These are phyloP conservation scores for Desmodus rotundus DNA, from an alignment of 2,113 vertebrate genomes.

Conservation along the genomic window DNA sequence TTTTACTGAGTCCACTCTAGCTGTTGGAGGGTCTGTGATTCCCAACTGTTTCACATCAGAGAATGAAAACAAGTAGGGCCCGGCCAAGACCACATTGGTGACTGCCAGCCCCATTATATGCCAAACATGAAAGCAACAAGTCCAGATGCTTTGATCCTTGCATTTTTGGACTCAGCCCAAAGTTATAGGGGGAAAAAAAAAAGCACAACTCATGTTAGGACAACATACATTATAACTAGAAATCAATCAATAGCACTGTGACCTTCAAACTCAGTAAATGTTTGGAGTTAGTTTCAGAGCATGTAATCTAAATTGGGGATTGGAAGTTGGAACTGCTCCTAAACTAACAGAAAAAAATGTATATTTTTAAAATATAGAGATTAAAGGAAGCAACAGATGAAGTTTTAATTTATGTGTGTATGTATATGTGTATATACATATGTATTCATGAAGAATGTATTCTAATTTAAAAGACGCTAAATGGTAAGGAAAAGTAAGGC, in stretches of 20 bases:
- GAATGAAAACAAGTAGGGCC: slow-evolving; percentile 85
- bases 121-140: slow-evolving; percentile 90
- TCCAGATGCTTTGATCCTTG: slow-evolving; percentile 88
- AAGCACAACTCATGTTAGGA: slow-evolving; percentile 85
- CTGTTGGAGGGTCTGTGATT: slow-evolving; percentile 85
- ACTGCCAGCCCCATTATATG: slow-evolving; percentile 89
- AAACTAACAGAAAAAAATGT: slow-evolving; percentile 79
- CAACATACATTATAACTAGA: slow-evolving; percentile 88
- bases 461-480: slow-evolving; percentile 58
- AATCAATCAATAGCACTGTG: slow-evolving; percentile 88
- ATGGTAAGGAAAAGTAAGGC: slow-evolving; percentile 37
- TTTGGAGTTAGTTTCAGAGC: slow-evolving; percentile 86
- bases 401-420: slow-evolving; percentile 75
- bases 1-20: slow-evolving; percentile 89
- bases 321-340: slow-evolving; percentile 84
- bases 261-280: slow-evolving; percentile 87
- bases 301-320: slow-evolving; percentile 86
- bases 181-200: slow-evolving; percentile 65
- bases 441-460: slow-evolving; percentile 54
- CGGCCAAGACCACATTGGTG: slow-evolving; percentile 88
- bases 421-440: background rate
- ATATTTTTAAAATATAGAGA: slow-evolving; percentile 79
- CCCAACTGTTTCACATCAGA: slow-evolving; percentile 91
- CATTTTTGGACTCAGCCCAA: slow-evolving; percentile 86
- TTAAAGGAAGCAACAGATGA: slow-evolving; percentile 83